Evolutionary conservation across 2,113 vertebrate genomes (phyloP).

Genomic region (Globicephala melas): DNA sequence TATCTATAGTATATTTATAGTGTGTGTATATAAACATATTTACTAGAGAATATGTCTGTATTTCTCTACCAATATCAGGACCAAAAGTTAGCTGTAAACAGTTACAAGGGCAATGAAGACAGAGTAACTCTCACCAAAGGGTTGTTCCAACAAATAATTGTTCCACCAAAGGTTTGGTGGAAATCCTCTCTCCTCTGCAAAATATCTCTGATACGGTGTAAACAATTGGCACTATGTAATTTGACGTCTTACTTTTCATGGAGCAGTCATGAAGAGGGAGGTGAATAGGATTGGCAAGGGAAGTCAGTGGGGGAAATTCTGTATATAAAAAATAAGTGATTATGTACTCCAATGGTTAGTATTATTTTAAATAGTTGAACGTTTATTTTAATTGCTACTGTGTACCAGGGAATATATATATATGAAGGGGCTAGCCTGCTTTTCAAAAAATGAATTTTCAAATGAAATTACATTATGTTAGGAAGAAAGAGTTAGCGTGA

Average conservation of each 20-base stretch:
- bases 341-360: background rate
- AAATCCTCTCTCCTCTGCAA: background rate
- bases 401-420: background rate
- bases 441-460: background rate
- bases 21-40: background rate
- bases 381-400: background rate
- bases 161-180: background rate
- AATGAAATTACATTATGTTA: background rate
- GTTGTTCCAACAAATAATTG: background rate
- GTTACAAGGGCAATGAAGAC: background rate
- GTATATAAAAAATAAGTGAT: background rate
- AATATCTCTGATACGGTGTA: background rate
- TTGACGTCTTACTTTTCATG: background rate
- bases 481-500: background rate
- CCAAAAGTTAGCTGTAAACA: background rate
- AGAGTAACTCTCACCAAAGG: background rate
- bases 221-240: background rate
- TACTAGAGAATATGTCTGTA: background rate
- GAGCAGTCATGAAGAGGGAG: background rate
- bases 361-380: background rate
- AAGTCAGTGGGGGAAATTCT: background rate
- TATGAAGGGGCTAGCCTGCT: background rate
- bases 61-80: background rate
- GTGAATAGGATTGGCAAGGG: background rate
- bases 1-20: background rate